A percentile compares a stretch with the other conserved stretches of the same genome.
phyloP scores from a whole-genome alignment of 2,888 invertebrate species.

The Abrostola tripartita region DNA sequence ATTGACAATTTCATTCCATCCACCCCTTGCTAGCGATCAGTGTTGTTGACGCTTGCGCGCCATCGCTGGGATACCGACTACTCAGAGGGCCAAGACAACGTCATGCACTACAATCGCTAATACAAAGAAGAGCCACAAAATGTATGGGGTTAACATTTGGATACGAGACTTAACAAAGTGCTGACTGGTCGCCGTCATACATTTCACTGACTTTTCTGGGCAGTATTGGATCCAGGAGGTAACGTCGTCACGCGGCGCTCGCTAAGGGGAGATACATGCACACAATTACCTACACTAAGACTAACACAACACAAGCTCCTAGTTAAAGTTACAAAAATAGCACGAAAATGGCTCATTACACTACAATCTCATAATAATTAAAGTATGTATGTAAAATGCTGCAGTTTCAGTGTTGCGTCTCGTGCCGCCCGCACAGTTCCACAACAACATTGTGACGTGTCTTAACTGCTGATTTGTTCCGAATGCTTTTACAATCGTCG shows the following conservation, averaged over 20 bases:
- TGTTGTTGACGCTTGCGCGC: neutral
- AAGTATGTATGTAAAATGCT: conserved; percentile 71
- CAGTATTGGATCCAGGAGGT: conserved; percentile 12
- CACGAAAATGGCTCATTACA: conserved; percentile 83
- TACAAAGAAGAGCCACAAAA: conserved; percentile 13
- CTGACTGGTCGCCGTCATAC: neutral
- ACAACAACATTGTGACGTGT: conserved; percentile 50
- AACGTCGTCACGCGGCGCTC: conserved; percentile 35
- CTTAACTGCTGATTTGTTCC: conserved; percentile 62
- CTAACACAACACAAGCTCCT: conserved; percentile 87
- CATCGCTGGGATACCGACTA: neutral
- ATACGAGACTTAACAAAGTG: conserved; percentile 5
- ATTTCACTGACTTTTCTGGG: conserved; percentile 9
- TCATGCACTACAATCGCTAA: conserved; percentile 13
- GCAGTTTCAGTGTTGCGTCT: conserved; percentile 78
- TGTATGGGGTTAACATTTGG: conserved; percentile 2
- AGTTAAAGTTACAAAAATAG: conserved; percentile 84
- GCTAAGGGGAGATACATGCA: conserved; percentile 71
- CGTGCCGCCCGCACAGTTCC: conserved; percentile 53
- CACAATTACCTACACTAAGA: conserved; percentile 68
- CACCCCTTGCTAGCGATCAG: conserved; percentile 57
- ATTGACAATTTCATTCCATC: conserved; percentile 69
- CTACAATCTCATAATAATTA: conserved; percentile 80
- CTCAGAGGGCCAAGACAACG: conserved; percentile 11
- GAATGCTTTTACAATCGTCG: conserved; percentile 62